Evolutionary conservation across 2,797 vertebrate species (phyloP).

Genomic region (Eutrigla gurnardus): DNA sequence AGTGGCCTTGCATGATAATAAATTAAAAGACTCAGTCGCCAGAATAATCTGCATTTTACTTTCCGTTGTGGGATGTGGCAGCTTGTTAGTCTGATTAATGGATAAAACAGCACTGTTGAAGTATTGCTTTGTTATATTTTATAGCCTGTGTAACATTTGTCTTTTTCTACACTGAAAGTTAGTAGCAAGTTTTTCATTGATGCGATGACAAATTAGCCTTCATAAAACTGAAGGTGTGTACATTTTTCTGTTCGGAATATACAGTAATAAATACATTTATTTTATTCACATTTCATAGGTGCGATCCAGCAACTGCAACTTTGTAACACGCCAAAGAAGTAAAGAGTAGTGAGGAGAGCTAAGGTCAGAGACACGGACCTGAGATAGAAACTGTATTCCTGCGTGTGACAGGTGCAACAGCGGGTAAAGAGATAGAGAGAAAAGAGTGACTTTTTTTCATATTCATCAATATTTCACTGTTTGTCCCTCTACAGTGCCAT

Average conservation of each 20-base stretch:
- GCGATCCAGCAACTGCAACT: neutral
- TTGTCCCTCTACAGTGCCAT: constrained; percentile 33
- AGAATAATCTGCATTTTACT: neutral
- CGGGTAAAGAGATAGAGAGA: constrained; percentile 5
- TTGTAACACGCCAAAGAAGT: neutral
- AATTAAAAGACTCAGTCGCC: too few species aligned
- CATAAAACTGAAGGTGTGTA: neutral
- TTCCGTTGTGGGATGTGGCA: neutral
- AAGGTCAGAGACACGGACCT: constrained; percentile 6
- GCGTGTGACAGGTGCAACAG: neutral
- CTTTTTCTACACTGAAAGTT: neutral
- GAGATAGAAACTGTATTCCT: constrained; percentile 19
- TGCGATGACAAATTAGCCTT: neutral
- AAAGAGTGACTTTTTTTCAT: constrained; percentile 22
- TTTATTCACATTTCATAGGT: constrained; percentile 1
- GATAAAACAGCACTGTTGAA: neutral
- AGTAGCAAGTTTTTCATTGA: neutral
- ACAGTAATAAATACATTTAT: neutral
- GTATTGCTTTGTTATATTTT: neutral
- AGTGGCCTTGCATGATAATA: neutral
- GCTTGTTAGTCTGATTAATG: neutral
- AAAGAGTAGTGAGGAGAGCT: neutral
- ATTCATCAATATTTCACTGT: constrained; percentile 32
- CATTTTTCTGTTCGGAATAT: neutral
- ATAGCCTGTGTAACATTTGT: neutral